phyloP scores from a whole-genome alignment of 2,888 invertebrate genomes.

The Eilema depressum region DNA sequence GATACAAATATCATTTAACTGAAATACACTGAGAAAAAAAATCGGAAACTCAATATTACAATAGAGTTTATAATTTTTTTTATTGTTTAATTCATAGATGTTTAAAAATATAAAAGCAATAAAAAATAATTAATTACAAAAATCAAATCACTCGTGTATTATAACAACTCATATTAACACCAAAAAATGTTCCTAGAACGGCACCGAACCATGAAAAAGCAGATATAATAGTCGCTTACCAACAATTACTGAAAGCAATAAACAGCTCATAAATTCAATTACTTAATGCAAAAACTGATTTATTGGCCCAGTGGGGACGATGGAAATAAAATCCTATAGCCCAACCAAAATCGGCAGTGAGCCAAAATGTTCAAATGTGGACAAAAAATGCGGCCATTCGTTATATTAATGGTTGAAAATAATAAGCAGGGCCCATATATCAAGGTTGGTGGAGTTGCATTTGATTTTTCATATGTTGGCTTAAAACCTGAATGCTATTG shows the following conservation, averaged over 20 bases:
- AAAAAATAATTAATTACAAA: background rate
- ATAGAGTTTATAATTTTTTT: too few species aligned
- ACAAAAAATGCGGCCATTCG: slow-evolving; percentile 70
- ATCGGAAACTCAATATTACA: too few species aligned
- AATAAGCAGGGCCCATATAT: slow-evolving; percentile 78
- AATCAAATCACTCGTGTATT: background rate
- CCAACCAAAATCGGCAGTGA: slow-evolving; percentile 70
- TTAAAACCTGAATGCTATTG: slow-evolving; percentile 65
- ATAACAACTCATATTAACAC: background rate
- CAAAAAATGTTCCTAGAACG: slow-evolving; percentile 28
- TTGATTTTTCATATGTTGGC: slow-evolving; percentile 83
- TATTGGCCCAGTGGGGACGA: slow-evolving; percentile 64
- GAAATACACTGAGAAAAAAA: too few species aligned
- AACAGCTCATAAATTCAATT: slow-evolving; percentile 84
- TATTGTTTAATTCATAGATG: too few species aligned
- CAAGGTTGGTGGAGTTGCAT: slow-evolving; percentile 66
- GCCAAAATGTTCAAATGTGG: slow-evolving; percentile 73
- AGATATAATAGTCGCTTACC: slow-evolving; percentile 75
- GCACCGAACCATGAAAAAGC: slow-evolving; percentile 46
- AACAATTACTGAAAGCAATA: slow-evolving; percentile 81
- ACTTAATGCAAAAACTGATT: slow-evolving; percentile 85
- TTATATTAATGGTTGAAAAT: slow-evolving; percentile 84
- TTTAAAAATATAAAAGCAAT: too few species aligned
- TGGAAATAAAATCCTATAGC: slow-evolving; percentile 76
- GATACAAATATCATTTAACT: too few species aligned